phyloP scores from a whole-genome alignment of 2,113 vertebrate species.

The Haemorhous mexicanus region DNA sequence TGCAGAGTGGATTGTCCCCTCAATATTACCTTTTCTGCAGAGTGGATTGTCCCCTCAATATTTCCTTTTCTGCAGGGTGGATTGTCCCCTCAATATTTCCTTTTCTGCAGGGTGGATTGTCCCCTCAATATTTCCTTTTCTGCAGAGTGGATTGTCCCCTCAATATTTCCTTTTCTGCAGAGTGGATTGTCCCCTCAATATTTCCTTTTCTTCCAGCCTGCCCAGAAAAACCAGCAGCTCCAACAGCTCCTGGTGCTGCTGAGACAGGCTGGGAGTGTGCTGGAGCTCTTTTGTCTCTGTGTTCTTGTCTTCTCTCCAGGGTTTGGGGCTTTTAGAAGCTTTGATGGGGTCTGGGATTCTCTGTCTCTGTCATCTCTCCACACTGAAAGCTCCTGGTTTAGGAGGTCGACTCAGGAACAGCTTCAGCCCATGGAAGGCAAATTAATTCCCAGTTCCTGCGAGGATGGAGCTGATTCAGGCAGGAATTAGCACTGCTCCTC shows the following conservation, averaged over 20 bases:
- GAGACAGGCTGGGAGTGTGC: neutral
- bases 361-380: neutral
- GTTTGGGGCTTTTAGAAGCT: neutral
- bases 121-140: neutral
- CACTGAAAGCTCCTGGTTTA: neutral
- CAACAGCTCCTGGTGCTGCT: neutral
- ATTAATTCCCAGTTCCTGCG: neutral
- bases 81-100: too few species aligned
- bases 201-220: neutral
- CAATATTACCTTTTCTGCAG: too few species aligned
- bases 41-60: too few species aligned
- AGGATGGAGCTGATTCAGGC: neutral
- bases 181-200: neutral
- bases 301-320: accelerated
- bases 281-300: neutral
- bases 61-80: too few species aligned
- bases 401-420: neutral
- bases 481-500: neutral
- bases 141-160: neutral
- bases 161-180: too few species aligned
- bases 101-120: neutral
- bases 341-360: neutral
- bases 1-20: too few species aligned
- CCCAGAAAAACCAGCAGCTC: neutral
- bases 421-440: neutral